A percentile compares a stretch with the other conserved stretches of the same genome.
Evolutionary conservation across 2,888 invertebrate species (phyloP).

Genomic region (Lasioglossum vierecki): DNA sequence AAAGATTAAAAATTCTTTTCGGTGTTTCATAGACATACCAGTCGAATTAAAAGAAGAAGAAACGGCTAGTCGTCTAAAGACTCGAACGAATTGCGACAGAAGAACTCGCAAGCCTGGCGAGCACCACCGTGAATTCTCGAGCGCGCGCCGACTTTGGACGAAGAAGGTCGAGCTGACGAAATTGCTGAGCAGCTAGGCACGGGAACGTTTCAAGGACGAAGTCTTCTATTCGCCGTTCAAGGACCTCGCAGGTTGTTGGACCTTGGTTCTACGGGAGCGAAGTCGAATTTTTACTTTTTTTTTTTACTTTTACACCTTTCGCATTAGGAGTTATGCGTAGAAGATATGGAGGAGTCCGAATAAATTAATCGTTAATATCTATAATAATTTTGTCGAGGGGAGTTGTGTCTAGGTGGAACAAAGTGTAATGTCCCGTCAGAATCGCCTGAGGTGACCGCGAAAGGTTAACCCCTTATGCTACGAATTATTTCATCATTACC

Average conservation of each 20-base stretch:
- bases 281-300: conserved; percentile 23
- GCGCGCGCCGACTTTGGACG: neutral
- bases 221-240: conserved; percentile 23
- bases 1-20: neutral
- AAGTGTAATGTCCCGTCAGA: too few relatives aligned
- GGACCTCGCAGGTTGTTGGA: conserved; percentile 26
- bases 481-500: too few relatives aligned
- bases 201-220: conserved; percentile 37
- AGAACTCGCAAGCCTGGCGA: neutral
- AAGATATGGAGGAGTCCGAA: too few relatives aligned
- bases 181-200: conserved; percentile 2
- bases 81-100: conserved; percentile 12
- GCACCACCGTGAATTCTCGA: neutral
- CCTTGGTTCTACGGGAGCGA: conserved; percentile 16
- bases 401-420: too few relatives aligned
- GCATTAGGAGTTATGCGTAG: too few relatives aligned
- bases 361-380: too few relatives aligned
- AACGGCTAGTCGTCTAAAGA: neutral
- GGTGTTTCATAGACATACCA: neutral
- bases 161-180: conserved; percentile 39
- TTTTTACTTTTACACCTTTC: neutral
- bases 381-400: too few relatives aligned
- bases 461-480: too few relatives aligned
- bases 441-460: too few relatives aligned
- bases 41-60: neutral